Conservation (phyloP, 2,797 vertebrate species). For the Leptatherina wallacei region DNA sequence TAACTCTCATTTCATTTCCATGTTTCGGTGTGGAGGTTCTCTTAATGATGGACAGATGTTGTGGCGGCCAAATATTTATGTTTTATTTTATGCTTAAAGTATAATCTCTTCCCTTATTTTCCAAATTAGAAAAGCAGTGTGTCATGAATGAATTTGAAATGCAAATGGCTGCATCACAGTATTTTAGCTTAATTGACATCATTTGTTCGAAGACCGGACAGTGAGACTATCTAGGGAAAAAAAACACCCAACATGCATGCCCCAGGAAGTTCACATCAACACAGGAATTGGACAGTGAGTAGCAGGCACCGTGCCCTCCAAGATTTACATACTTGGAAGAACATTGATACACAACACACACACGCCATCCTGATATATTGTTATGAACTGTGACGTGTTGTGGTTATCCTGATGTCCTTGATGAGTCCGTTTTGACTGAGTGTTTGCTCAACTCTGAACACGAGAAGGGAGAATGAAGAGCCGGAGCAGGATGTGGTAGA, state of each 20-base stretch:
- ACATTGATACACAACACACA: conserved; percentile 45
- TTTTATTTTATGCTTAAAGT: background rate
- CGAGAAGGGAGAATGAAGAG: background rate
- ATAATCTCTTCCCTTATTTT: background rate
- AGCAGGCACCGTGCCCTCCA: conserved; percentile 55
- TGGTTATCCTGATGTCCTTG: conserved; percentile 49
- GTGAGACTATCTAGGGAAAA: conserved; percentile 66
- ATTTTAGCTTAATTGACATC: conserved; percentile 7
- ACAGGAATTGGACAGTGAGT: conserved; percentile 57
- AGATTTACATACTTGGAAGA: conserved; percentile 68
- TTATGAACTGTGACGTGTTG: conserved; percentile 64
- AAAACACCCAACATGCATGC: conserved; percentile 68
- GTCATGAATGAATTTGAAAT: background rate
- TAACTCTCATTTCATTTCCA: background rate
- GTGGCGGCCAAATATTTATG: background rate
- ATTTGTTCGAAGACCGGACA: conserved; percentile 52
- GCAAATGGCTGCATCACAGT: background rate
- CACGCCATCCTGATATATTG: conserved; percentile 50
- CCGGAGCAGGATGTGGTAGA: conserved; percentile 2
- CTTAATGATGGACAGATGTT: background rate
- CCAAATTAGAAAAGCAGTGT: background rate
- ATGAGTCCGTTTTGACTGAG: conserved; percentile 55
- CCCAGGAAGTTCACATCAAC: conserved; percentile 65
- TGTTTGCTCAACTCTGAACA: conserved; percentile 34
- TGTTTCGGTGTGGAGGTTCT: background rate